Conservation (phyloP, 2,888 invertebrate species). For the Heliconius ismenius region DNA sequence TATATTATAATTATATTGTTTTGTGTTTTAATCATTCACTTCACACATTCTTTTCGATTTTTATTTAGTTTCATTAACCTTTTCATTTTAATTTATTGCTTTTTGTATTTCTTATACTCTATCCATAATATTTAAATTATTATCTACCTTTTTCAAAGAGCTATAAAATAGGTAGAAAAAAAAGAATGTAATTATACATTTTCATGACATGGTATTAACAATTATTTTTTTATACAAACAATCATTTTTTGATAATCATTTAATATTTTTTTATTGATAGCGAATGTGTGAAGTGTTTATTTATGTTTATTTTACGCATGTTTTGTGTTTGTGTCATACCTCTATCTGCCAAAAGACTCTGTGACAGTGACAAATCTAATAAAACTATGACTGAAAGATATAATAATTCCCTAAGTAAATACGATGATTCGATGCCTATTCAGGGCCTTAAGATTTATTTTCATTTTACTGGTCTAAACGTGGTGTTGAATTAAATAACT, state of each 20-base stretch:
- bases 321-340: constrained; percentile 32
- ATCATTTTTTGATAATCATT: background rate
- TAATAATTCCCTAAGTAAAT: background rate
- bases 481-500: background rate
- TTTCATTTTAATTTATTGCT: background rate
- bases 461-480: background rate
- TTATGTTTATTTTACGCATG: constrained; percentile 32
- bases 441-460: no score
- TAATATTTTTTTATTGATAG: constrained; percentile 3
- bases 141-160: background rate
- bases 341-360: constrained; percentile 7
- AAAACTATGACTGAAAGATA: background rate
- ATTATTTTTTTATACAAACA: background rate
- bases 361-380: background rate
- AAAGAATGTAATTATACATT: background rate
- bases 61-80: background rate
- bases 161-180: background rate
- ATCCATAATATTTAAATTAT: background rate
- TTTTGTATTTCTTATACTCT: background rate
- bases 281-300: constrained; percentile 26
- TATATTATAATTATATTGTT: constrained; percentile 12
- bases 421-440: no score
- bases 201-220: background rate
- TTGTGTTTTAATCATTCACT: constrained; percentile 12
- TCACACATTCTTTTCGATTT: constrained; percentile 8